These are phyloP conservation scores for Thalassarche chlororhynchos DNA, from an alignment of 2,113 vertebrate genomes.

Conservation along the genomic window DNA sequence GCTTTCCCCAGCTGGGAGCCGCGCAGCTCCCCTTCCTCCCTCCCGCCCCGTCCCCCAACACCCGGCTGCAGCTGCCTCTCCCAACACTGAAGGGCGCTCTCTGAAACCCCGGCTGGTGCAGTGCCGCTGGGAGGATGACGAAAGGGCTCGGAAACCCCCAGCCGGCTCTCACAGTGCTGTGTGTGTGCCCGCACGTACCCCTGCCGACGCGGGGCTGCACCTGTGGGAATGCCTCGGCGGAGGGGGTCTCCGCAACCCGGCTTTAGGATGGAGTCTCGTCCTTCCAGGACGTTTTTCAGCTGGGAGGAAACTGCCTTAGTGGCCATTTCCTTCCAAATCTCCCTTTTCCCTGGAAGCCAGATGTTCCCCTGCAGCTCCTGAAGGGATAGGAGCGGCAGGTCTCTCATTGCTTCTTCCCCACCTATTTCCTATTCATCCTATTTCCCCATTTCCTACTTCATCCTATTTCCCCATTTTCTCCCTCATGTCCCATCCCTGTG, in stretches of 20 bases:
- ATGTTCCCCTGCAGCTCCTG: not conserved
- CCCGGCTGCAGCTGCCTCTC: conserved; percentile 33
- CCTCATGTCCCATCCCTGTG: not conserved
- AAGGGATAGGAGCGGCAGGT: not conserved
- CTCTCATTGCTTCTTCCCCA: not conserved
- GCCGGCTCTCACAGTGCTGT: not conserved
- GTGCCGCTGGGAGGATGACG: not conserved
- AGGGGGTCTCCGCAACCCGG: not conserved
- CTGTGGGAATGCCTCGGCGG: not conserved
- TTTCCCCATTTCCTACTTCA: not conserved
- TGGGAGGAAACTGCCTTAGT: not conserved
- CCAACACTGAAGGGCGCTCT: not conserved
- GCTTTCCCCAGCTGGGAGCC: not conserved
- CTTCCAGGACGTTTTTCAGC: not conserved
- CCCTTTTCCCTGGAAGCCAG: not conserved
- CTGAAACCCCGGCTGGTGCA: not conserved
- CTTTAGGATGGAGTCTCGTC: not conserved
- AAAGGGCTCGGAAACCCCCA: not conserved
- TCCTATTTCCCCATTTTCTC: not conserved
- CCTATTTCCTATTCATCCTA: not conserved
- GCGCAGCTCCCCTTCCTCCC: not conserved
- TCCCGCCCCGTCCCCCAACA: not conserved
- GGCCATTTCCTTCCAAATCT: not conserved
- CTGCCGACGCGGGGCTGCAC: rapidly evolving
- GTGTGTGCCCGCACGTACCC: not conserved